Conservation (phyloP, 2,888 invertebrate genomes). For the Drosophila stalkeri region DNA sequence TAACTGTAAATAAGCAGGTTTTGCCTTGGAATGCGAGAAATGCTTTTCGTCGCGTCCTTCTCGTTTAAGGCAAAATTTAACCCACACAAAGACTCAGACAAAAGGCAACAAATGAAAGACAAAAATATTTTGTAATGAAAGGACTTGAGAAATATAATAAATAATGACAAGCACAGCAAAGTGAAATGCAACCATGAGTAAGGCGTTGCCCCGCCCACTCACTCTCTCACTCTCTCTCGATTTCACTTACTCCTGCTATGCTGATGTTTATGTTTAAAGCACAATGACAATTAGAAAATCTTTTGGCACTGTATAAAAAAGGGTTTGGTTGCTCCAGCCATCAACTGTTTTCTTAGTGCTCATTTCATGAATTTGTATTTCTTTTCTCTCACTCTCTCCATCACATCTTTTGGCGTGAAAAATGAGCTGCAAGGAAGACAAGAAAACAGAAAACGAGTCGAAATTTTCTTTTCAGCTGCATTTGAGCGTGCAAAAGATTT, state of each 20-base stretch:
- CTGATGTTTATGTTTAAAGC: constrained; percentile 35
- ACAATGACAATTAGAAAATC: constrained; percentile 73
- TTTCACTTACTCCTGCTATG: background rate
- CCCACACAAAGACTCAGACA: constrained; percentile 25
- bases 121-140: constrained; percentile 77
- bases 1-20: constrained; percentile 74
- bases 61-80: constrained; percentile 41
- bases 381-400: background rate
- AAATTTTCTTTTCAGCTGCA: constrained; percentile 49
- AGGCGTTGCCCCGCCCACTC: constrained; percentile 7
- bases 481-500: constrained; percentile 50
- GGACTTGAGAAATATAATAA: constrained; percentile 78
- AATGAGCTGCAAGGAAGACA: constrained; percentile 54
- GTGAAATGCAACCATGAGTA: constrained; percentile 51
- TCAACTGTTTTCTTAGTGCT: constrained; percentile 27
- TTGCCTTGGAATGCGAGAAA: constrained; percentile 63
- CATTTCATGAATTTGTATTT: constrained; percentile 46
- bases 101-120: constrained; percentile 72
- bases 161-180: constrained; percentile 69
- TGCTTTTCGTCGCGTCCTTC: constrained; percentile 5
- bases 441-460: constrained; percentile 14
- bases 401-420: constrained; percentile 56
- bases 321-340: constrained; percentile 32
- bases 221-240: background rate
- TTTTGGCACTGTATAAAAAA: constrained; percentile 53